Evolutionary conservation across 1,140 invertebrate genomes (phyloP).

Genomic region (Solenopsis fugax): DNA sequence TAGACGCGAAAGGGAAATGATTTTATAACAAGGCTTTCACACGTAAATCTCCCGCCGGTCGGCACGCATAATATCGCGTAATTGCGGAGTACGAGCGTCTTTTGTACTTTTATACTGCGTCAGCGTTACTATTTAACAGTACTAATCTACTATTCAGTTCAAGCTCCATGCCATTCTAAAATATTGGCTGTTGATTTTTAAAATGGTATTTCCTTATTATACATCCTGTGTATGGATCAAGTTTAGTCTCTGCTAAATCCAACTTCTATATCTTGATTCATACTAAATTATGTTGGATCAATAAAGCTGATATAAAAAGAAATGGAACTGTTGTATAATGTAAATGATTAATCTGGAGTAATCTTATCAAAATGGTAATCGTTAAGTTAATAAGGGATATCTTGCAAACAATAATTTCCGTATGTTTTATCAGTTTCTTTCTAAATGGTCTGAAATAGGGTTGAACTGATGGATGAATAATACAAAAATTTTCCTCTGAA

Average conservation of each 20-base stretch:
- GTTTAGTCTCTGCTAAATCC: slow-evolving; percentile 1
- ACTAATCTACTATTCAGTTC: not conserved
- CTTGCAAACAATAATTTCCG: not conserved
- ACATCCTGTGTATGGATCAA: not conserved
- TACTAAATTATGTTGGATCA: not conserved
- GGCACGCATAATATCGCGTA: slow-evolving; percentile 36
- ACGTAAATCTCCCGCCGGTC: slow-evolving; percentile 27
- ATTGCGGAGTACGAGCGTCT: slow-evolving; percentile 3
- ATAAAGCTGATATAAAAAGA: not conserved
- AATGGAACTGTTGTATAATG: not conserved
- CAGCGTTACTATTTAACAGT: slow-evolving; percentile 9
- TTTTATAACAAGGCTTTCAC: slow-evolving; percentile 39
- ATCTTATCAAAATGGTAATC: slow-evolving; percentile 19
- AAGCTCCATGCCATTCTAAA: not conserved
- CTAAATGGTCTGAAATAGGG: not conserved
- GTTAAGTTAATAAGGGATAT: slow-evolving; percentile 1
- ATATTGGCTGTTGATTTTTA: not conserved
- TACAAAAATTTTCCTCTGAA: not conserved
- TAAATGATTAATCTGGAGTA: not conserved
- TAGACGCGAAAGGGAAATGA: slow-evolving; percentile 46
- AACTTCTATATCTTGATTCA: not conserved
- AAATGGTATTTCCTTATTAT: not conserved
- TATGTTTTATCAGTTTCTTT: not conserved
- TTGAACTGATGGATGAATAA: not conserved
- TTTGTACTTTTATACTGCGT: slow-evolving; percentile 52